Evolutionary conservation across 1,140 invertebrate genomes (phyloP), one percentile per base, ranked within the genome.

Genomic region (Diploscapter pachys): DNA sequence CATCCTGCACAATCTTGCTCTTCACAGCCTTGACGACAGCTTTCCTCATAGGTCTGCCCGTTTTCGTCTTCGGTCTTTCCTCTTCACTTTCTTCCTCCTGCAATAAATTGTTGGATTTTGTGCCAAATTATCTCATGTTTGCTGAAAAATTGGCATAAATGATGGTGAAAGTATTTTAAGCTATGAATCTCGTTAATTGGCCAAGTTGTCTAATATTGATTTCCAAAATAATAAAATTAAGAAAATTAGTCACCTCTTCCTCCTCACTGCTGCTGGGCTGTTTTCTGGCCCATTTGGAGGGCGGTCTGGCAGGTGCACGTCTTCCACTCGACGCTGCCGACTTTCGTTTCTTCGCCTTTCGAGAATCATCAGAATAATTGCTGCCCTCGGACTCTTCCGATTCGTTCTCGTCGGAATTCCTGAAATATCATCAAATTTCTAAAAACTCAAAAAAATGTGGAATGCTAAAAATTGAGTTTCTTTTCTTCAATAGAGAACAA

Each of bases 11-110:
- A 5, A 52, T 54, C 52, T 68, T 68, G n/a, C 52, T n/a, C 48
- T 68, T 68, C 51, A 11, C 51, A 5, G 66, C 66, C 52, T 31
- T 31, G 31, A 31, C 31, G 31, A 68, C 66, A 31, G 51, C 66
- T 48, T 68, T 68, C 48, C 66, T 51, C 66, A 68, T 68, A 31
- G 63, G 63, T 31, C 63, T 65, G 57, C 66, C 66, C 11, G 52
- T 68, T 48, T 68, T 52, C 50, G 50, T 4, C 56, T 72, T 71
- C 6, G 56, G 56, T 6, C 31, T 31, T 71, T 5, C 11, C 71
- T 61, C 49, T 72, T 66, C 54, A 9, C 13, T 13, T 72, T 51
- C 49, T 49, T 66, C 59, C 3, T 62, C 61, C 11, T 72, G 48
- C 31, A 65, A 6, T 9, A 31, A 31, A 31, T 31, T 31, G 1